Conservation (phyloP, 2,888 invertebrate species). For the Eupithecia tripunctaria region DNA sequence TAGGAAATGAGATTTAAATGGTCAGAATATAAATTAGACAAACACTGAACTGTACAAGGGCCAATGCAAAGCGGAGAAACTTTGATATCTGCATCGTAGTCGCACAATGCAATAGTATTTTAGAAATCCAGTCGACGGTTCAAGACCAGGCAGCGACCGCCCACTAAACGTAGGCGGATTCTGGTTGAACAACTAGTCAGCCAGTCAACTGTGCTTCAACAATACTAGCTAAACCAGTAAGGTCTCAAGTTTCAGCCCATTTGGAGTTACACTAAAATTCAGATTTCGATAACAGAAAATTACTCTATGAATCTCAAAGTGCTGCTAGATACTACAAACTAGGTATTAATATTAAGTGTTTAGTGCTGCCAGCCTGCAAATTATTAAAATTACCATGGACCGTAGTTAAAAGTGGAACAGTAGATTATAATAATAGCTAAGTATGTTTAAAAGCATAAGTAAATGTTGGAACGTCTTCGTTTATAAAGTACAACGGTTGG, state of each 20-base stretch:
- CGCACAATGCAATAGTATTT: constrained; percentile 36
- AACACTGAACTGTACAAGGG: not conserved
- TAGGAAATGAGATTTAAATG: not conserved
- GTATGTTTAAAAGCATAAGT: constrained; percentile 44
- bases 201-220: constrained; percentile 40
- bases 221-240: not conserved
- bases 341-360: not conserved
- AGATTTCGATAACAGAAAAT: not conserved
- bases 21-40: not conserved
- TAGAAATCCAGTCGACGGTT: constrained; percentile 44
- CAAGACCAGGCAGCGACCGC: constrained; percentile 54
- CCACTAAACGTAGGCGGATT: constrained; percentile 54
- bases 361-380: constrained; percentile 43
- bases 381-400: constrained; percentile 63
- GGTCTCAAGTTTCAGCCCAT: not conserved
- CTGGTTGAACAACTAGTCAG: constrained; percentile 48
- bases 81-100: constrained; percentile 22
- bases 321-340: not conserved
- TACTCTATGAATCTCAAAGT: not conserved
- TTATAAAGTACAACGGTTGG: too few species aligned
- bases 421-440: constrained; percentile 45
- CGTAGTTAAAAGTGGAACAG: constrained; percentile 51
- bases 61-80: constrained; percentile 25
- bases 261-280: not conserved
- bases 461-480: constrained; percentile 44